phyloP scores from a whole-genome alignment of 1,140 invertebrate genomes.

The Cherax destructor region DNA sequence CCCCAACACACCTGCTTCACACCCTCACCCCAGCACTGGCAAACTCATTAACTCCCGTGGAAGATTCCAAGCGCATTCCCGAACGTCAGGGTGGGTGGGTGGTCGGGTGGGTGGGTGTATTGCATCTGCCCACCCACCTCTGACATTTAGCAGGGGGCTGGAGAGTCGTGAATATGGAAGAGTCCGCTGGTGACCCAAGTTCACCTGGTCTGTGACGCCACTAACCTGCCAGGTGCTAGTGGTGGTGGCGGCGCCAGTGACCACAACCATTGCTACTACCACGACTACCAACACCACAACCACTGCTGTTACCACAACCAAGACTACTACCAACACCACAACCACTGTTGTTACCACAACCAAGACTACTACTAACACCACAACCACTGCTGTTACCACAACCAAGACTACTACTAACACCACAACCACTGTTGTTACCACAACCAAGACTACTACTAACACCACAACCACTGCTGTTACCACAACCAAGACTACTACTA shows the following conservation, averaged over 20 bases:
- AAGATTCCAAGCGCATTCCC: neutral
- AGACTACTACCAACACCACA: neutral
- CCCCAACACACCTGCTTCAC: neutral
- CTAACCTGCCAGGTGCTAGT: neutral
- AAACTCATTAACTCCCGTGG: neutral
- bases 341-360: constrained; percentile 10
- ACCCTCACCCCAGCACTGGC: neutral
- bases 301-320: neutral
- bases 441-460: no score
- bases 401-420: neutral
- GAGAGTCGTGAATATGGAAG: neutral
- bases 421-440: no score
- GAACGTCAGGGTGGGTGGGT: neutral
- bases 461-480: no score
- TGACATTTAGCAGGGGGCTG: neutral
- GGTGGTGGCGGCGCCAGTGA: neutral
- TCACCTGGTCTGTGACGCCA: neutral
- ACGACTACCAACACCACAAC: neutral
- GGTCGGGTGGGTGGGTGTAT: neutral
- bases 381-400: neutral
- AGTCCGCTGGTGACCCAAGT: neutral
- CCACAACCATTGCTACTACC: neutral
- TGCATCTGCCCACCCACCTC: neutral
- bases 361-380: neutral
- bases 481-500: no score